Conservation (phyloP, 2,113 vertebrate genomes). For the Thalassarche chlororhynchos region DNA sequence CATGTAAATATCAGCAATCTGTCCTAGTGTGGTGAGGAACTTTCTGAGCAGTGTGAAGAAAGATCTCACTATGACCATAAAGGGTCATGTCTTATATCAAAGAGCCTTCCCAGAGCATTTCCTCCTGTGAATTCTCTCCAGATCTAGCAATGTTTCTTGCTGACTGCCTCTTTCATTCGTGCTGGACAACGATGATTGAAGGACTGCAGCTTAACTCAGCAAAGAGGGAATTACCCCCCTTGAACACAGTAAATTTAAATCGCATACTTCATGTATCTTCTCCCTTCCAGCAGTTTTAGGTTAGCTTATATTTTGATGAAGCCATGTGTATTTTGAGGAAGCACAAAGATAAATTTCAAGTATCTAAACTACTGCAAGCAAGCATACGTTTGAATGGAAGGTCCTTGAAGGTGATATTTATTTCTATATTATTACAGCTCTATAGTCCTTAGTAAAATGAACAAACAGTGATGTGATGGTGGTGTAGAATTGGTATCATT, state of each 20-base stretch:
- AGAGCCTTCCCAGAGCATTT: neutral
- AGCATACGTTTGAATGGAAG: neutral
- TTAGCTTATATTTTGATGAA: neutral
- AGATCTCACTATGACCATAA: neutral
- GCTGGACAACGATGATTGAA: neutral
- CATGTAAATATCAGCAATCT: neutral
- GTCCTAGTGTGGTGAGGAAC: neutral
- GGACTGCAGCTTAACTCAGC: neutral
- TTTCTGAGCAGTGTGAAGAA: neutral
- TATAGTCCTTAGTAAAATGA: neutral
- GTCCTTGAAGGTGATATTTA: neutral
- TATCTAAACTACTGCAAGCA: neutral
- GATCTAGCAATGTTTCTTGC: neutral
- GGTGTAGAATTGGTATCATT: neutral
- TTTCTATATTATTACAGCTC: neutral
- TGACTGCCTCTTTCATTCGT: neutral
- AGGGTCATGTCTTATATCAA: neutral
- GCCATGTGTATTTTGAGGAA: neutral
- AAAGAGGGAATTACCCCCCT: neutral
- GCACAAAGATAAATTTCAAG: neutral
- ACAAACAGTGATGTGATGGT: neutral
- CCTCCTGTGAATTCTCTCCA: neutral
- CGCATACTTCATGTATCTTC: neutral
- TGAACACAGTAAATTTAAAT: neutral
- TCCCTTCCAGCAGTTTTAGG: neutral